Conservation (phyloP, 2,113 vertebrate species). For the Gopherus flavomarginatus region DNA sequence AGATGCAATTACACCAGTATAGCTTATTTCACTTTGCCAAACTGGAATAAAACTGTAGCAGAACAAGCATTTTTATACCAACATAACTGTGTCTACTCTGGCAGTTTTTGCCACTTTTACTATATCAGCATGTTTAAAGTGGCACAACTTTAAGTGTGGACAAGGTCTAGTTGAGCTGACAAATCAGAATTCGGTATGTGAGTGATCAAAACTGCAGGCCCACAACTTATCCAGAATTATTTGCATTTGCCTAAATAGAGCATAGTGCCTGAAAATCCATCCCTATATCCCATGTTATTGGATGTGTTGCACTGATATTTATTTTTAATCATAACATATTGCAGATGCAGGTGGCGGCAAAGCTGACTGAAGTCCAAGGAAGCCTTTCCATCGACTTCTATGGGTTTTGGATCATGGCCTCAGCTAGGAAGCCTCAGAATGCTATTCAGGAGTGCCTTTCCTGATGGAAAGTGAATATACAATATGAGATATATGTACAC, state of each 20-base stretch:
- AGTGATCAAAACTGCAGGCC: not conserved
- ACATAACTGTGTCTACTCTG: not conserved
- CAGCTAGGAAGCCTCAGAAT: not conserved
- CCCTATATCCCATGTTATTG: not conserved
- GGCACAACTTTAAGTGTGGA: not conserved
- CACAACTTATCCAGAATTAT: not conserved
- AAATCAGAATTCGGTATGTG: not conserved
- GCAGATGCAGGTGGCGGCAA: not conserved
- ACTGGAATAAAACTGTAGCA: not conserved
- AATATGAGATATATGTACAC: not conserved
- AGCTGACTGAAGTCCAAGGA: not conserved
- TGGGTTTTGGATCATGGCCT: not conserved
- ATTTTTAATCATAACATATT: not conserved
- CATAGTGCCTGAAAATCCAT: not conserved
- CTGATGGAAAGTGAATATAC: not conserved
- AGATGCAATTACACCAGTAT: not conserved
- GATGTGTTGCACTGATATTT: not conserved
- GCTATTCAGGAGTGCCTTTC: not conserved
- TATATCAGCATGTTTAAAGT: not conserved
- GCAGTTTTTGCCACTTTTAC: not conserved
- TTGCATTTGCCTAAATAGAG: not conserved
- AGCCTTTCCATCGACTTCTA: not conserved
- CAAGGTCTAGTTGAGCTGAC: not conserved
- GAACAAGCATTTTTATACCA: not conserved
- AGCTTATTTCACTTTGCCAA: not conserved